Evolutionary conservation across 2,888 invertebrate genomes (phyloP), one percentile per base, ranked within the genome.

Genomic region (Euplexia lucipara): DNA sequence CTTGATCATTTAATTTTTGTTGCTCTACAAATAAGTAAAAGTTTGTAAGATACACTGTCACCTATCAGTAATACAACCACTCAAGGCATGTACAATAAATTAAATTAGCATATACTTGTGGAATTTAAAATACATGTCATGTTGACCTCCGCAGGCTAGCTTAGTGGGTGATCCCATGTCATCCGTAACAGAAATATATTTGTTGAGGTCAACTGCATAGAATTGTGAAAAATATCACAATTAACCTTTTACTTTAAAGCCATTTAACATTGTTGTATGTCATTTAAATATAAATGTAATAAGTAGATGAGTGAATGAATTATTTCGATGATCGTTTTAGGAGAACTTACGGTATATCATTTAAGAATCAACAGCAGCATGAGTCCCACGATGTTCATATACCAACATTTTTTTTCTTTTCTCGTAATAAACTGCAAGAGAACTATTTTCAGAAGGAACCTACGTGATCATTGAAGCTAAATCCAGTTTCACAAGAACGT

Each of bases 171-270:
- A n/a, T 32, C 26, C 7, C 26, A 7, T 57, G 52, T 37, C 70
- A 53, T 1, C 52, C 9, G 8, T 58, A 69, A 70, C 48, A 18
- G n/a, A 5, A 37, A 69, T 42, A 35, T 37, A 75, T n/a, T n/a
- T 52, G 45, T 44, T 3, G 8, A 41, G 67, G 41, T 68, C 35
- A 39, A 39, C 9, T 18, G 20, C 14, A 71, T 37, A 16, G 41
- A 45, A 51, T 70, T 48, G 14, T 49, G 41, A 71, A 41, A 41
- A 51, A 70, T 34, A 30, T 0, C 14, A 2, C 6, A 8, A 47
- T 69, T 75, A 54, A 70, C 61, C 37, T 71, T 70, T 59, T 22
- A n/a, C 8, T 39, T 26, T 34, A 14, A 45, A 70, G 5, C 44
- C 30, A 54, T 56, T 51, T 51, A 51, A 47, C 16, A 60, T 51